phyloP scores from a whole-genome alignment of 1,140 invertebrate species.

The Oreohelix idahoensis region DNA sequence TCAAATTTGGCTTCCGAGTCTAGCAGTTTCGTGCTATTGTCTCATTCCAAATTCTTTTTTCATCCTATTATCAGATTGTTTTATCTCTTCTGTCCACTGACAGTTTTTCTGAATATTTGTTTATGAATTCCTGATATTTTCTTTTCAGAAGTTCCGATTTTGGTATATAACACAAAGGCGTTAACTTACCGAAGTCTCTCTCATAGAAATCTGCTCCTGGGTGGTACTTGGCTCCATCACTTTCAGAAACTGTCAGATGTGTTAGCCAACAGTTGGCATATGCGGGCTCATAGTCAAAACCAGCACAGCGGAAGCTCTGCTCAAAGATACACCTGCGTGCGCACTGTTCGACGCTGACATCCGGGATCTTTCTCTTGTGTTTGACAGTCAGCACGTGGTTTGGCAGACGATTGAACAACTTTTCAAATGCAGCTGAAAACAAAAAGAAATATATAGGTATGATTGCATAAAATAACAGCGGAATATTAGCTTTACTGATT shows the following conservation, averaged over 20 bases:
- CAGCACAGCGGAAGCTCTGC: constrained; percentile 64
- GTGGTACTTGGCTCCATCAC: constrained; percentile 50
- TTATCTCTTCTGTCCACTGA: too few species aligned
- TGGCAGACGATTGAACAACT: constrained; percentile 62
- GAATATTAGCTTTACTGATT: too few species aligned
- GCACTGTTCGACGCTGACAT: constrained; percentile 63
- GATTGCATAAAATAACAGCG: too few species aligned
- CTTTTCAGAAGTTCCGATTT: too few species aligned
- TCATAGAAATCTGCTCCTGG: constrained; percentile 64
- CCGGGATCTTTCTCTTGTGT: constrained; percentile 60
- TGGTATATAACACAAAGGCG: too few species aligned
- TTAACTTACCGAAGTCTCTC: constrained; percentile 56
- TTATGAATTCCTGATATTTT: too few species aligned
- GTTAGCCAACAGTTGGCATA: constrained; percentile 64
- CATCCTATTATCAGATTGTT: too few species aligned
- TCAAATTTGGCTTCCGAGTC: too few species aligned
- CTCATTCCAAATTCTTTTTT: too few species aligned
- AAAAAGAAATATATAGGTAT: not conserved
- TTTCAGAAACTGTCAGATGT: constrained; percentile 49
- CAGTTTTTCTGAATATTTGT: too few species aligned
- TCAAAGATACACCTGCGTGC: constrained; percentile 66
- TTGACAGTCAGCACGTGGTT: constrained; percentile 64
- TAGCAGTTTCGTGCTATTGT: too few species aligned
- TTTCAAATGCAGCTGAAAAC: constrained; percentile 59
- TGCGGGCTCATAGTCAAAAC: constrained; percentile 64